Evolutionary conservation across 2,797 vertebrate species (phyloP), one percentile per base, ranked within the genome.

Genomic region (Anniella stebbinsi): DNA sequence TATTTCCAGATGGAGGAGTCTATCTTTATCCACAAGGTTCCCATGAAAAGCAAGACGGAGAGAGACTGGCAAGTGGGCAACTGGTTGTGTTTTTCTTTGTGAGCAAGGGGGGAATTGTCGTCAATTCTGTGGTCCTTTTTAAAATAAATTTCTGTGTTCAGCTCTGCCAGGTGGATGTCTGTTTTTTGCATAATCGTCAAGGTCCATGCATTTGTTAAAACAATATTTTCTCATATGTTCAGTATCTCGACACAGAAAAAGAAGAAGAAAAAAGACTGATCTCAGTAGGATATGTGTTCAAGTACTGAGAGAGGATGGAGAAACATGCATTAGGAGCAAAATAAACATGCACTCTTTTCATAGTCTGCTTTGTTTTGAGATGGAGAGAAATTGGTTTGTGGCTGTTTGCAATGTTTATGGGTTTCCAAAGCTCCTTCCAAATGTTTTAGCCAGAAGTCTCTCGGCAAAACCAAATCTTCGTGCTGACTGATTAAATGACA

Each of bases 161-260:
- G 69, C 57, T 90, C 92, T 90, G 94, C 87, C 94, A 95, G 87
- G 66, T 86, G 93, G 84, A 85, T 89, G 81, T 94, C 95, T 93
- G 94, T 69, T 96, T 95, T 95, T 87, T 90, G 92, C 91, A 92
- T 95, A 93, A 96, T 92, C 87, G 91, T 94, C 78, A 95, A 91
- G 91, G 80, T 87, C 89, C 89, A 82, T 94, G 95, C 89, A 91
- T 93, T 89, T 91, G 80, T 95, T 87, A 89, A 92, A 94, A 92
- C 84, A 95, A 95, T 90, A 78, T 41, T 94, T 84, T 89, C 69
- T 93, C 93, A 94, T 92, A 91, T 36, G 87, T 93, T 93, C 91
- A 76, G 81, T 88, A 88, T 94, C 80, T 93, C 93, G 21, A 93
- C 85, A 89, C 54, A 7, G 87, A 92, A 91, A 94, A 69, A 15